phyloP scores from a whole-genome alignment of 2,888 invertebrate genomes.

The Nezara viridula region DNA sequence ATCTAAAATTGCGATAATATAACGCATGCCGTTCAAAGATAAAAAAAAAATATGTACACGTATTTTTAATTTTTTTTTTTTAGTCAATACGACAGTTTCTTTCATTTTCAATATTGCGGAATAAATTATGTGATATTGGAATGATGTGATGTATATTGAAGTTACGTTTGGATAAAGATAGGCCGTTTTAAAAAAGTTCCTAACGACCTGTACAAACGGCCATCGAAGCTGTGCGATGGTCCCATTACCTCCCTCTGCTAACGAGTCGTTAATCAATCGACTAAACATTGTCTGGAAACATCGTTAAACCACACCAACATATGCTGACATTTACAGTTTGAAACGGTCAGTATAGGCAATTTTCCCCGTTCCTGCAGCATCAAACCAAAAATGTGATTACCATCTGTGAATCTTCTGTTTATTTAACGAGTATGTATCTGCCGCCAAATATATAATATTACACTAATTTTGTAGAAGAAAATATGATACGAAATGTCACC shows the following conservation, averaged over 20 bases:
- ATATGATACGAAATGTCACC: no score
- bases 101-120: background rate
- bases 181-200: background rate
- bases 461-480: no score
- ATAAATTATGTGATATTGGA: background rate
- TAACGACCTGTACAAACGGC: background rate
- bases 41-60: background rate
- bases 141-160: background rate
- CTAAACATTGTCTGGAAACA: slow-evolving; percentile 42
- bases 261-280: slow-evolving; percentile 34
- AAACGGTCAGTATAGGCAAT: background rate
- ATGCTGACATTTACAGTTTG: background rate
- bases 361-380: background rate
- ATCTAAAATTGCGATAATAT: no score
- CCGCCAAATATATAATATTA: background rate
- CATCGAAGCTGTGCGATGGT: background rate
- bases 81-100: background rate
- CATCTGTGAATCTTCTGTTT: background rate
- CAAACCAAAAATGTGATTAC: background rate
- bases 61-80: background rate
- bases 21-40: no score
- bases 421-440: background rate
- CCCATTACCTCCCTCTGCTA: background rate
- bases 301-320: slow-evolving; percentile 18
- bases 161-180: background rate